Conservation (phyloP, 2,888 invertebrate genomes). For the Caenorhabditis sp. region DNA sequence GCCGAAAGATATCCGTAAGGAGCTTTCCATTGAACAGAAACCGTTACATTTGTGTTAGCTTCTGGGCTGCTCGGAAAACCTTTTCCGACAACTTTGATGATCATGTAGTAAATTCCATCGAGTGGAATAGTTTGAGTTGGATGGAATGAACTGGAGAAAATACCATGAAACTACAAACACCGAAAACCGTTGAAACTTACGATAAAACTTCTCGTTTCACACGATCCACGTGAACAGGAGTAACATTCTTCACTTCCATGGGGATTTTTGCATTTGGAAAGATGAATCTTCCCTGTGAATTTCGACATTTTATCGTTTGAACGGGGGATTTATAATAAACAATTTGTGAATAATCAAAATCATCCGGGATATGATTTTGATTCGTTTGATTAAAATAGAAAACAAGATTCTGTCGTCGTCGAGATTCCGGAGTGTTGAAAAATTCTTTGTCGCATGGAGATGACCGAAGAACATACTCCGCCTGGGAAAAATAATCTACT, state of each 20-base stretch:
- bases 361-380: slow-evolving; percentile 57
- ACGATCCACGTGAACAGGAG: slow-evolving; percentile 35
- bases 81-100: slow-evolving; percentile 55
- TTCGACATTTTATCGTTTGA: slow-evolving; percentile 56
- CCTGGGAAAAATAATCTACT: slow-evolving; percentile 30
- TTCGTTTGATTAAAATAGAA: slow-evolving; percentile 55
- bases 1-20: slow-evolving; percentile 86
- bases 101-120: slow-evolving; percentile 67
- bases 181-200: background rate
- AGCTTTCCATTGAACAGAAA: slow-evolving; percentile 52
- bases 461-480: slow-evolving; percentile 63
- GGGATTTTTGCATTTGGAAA: slow-evolving; percentile 33
- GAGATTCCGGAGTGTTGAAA: slow-evolving; percentile 51
- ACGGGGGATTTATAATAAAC: slow-evolving; percentile 62
- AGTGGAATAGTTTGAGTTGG: slow-evolving; percentile 59
- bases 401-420: slow-evolving; percentile 38
- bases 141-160: slow-evolving; percentile 58
- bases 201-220: slow-evolving; percentile 25
- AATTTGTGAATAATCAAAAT: slow-evolving; percentile 52
- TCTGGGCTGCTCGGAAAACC: slow-evolving; percentile 16
- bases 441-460: slow-evolving; percentile 70
- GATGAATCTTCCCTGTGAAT: slow-evolving; percentile 38
- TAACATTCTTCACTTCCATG: slow-evolving; percentile 32
- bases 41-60: slow-evolving; percentile 41
- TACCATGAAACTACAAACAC: background rate